phyloP scores from a whole-genome alignment of 2,113 vertebrate genomes.

The Hyperopisus bebe region DNA sequence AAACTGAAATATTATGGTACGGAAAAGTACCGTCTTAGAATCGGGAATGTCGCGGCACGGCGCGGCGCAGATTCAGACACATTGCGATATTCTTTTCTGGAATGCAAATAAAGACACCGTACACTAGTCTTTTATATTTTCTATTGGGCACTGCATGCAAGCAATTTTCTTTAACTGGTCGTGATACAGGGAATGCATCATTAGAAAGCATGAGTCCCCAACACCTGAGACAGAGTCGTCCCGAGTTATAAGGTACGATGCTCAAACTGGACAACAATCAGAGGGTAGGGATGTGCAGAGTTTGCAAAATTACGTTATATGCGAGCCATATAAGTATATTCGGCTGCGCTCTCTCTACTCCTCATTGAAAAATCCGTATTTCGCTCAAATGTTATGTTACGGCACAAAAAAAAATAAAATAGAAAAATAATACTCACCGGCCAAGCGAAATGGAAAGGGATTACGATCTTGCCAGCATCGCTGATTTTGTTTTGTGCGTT shows the following conservation, averaged over 20 bases:
- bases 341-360: neutral
- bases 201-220: neutral
- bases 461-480: conserved; percentile 71
- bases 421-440: conserved; percentile 68
- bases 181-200: neutral
- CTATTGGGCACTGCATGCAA: neutral
- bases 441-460: conserved; percentile 90
- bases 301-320: neutral
- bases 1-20: neutral
- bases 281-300: neutral
- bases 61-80: neutral
- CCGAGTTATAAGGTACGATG: neutral
- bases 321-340: neutral
- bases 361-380: neutral
- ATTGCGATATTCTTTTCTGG: neutral
- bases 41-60: neutral
- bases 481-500: conserved; percentile 57
- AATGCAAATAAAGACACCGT: neutral
- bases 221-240: neutral
- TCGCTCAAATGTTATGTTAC: neutral
- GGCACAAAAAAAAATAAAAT: neutral
- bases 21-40: neutral
- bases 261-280: neutral
- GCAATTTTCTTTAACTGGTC: conserved; percentile 10
- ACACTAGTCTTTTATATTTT: neutral